Percentiles rank a stretch among this genome's conserved stretches.
Conservation (phyloP, 2,113 vertebrate genomes). For the Scartelaos histophorus region DNA sequence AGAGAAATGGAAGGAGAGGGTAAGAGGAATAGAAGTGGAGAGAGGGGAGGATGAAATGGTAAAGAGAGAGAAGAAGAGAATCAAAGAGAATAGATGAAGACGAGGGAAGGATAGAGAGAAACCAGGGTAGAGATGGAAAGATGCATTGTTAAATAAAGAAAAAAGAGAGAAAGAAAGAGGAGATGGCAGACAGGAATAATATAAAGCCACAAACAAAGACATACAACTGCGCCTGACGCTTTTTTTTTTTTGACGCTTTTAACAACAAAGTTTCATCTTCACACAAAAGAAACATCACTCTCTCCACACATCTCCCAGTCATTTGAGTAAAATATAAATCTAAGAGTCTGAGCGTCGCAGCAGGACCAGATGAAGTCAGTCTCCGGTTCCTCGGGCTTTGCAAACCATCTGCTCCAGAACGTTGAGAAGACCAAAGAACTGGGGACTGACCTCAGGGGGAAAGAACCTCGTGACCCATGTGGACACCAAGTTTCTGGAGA, state of each 20-base stretch:
- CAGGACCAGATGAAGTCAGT: neutral
- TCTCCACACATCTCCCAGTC: neutral
- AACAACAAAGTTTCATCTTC: neutral
- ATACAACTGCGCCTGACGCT: neutral
- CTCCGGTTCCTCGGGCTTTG: too few species aligned
- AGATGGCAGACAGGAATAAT: neutral
- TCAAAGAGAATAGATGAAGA: too few species aligned
- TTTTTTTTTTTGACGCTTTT: neutral
- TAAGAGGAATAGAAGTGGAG: neutral
- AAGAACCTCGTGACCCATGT: too few species aligned
- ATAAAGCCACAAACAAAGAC: constrained; percentile 1
- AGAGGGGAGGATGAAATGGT: too few species aligned
- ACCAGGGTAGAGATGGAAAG: neutral
- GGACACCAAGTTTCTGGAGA: too few species aligned
- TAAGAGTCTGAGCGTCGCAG: too few species aligned
- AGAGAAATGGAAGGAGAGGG: neutral
- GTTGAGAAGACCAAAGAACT: too few species aligned
- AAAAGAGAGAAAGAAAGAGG: neutral
- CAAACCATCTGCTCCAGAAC: neutral
- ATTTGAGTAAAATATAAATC: neutral
- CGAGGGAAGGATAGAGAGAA: too few species aligned
- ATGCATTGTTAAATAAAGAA: neutral
- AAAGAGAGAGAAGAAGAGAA: neutral
- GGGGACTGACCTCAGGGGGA: too few species aligned
- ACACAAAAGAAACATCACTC: neutral